A percentile compares a stretch with the other conserved stretches of the same genome.
Conservation (phyloP, 2,113 vertebrate genomes). For the Scomber japonicus region DNA sequence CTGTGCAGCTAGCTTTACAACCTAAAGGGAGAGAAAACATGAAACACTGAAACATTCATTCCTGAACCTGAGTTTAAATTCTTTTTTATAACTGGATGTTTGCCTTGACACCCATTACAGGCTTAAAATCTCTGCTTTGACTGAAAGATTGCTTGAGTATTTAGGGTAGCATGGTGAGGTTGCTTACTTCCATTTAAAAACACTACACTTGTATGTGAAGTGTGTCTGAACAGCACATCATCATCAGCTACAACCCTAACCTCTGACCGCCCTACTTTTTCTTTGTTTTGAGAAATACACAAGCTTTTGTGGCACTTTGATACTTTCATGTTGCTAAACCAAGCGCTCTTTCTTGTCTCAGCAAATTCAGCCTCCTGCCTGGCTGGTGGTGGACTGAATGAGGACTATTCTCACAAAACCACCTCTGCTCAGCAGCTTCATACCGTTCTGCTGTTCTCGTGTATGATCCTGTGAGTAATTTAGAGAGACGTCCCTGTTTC, state of each 20-base stretch:
- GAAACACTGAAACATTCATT: background rate
- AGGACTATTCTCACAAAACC: constrained; percentile 49
- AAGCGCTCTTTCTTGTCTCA: constrained; percentile 37
- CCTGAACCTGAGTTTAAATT: background rate
- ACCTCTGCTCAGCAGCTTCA: constrained; percentile 49
- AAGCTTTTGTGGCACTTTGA: background rate
- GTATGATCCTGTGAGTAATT: constrained; percentile 67
- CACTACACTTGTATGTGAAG: background rate
- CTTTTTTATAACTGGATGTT: background rate
- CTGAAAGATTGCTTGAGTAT: background rate
- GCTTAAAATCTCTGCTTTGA: background rate
- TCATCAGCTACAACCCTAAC: constrained; percentile 20
- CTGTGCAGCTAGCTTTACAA: too few relatives aligned
- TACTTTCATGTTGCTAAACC: constrained; percentile 4
- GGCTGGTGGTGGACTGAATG: constrained; percentile 58
- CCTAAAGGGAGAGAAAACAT: too few relatives aligned
- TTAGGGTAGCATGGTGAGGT: background rate
- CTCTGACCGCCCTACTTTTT: constrained; percentile 20
- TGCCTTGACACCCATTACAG: background rate
- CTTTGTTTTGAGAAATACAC: background rate
- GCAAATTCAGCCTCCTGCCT: constrained; percentile 26
- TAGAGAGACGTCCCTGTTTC: constrained; percentile 55
- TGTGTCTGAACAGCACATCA: background rate
- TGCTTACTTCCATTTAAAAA: background rate
- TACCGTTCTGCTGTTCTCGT: constrained; percentile 22